Evolutionary conservation across 2,888 invertebrate genomes (phyloP).

Genomic region (Nesidiocoris tenuis): DNA sequence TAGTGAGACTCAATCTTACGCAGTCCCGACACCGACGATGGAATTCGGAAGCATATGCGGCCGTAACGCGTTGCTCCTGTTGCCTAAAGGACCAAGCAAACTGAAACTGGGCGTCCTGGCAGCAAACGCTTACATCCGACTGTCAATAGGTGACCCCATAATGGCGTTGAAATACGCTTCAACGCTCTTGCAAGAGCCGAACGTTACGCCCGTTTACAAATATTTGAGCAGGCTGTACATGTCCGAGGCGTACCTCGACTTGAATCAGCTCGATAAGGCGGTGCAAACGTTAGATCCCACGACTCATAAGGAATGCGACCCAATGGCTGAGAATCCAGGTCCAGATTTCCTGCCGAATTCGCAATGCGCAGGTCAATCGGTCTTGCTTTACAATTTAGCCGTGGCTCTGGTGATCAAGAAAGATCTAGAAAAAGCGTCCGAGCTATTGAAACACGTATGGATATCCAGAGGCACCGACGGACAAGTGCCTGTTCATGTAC

Average conservation of each 20-base stretch:
- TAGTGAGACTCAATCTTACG: constrained; percentile 70
- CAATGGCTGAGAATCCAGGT: constrained; percentile 52
- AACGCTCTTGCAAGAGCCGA: constrained; percentile 65
- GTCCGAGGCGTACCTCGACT: constrained; percentile 79
- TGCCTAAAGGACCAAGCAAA: constrained; percentile 53
- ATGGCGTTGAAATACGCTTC: constrained; percentile 74
- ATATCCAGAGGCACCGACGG: constrained; percentile 57
- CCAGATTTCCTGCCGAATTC: constrained; percentile 66
- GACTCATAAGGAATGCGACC: constrained; percentile 62
- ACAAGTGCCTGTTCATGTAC: constrained; percentile 64
- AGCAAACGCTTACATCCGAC: constrained; percentile 77
- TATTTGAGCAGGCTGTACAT: constrained; percentile 68
- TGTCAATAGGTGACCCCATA: constrained; percentile 81
- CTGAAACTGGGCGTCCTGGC: constrained; percentile 62
- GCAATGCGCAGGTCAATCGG: constrained; percentile 65
- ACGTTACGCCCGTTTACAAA: constrained; percentile 31
- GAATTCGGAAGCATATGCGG: constrained; percentile 89
- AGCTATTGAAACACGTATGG: constrained; percentile 59
- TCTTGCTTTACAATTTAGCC: constrained; percentile 75
- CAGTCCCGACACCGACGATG: constrained; percentile 81
- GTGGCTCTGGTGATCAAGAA: constrained; percentile 73
- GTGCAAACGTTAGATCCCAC: constrained; percentile 78
- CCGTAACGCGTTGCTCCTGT: constrained; percentile 74
- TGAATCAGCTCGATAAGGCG: constrained; percentile 81
- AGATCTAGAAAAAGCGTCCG: constrained; percentile 67